Conservation (phyloP, 1,140 invertebrate species). For the Drosophila rufa region DNA sequence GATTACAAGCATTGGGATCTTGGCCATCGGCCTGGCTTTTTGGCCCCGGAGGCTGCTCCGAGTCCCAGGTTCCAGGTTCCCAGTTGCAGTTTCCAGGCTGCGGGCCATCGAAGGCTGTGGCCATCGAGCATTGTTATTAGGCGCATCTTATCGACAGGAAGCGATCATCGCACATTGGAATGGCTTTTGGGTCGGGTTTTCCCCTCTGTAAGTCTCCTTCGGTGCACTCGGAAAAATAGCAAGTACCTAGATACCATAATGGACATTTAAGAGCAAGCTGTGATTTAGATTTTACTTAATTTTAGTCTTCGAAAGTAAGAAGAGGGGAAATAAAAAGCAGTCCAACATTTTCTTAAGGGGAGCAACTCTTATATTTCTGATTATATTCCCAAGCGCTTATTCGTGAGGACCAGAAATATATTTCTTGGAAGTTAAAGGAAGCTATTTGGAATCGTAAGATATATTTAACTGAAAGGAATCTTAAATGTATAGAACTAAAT, state of each 20-base stretch:
- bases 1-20: conserved; percentile 61
- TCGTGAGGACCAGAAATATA: neutral
- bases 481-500: too few relatives aligned
- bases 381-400: neutral
- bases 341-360: too few relatives aligned
- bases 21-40: conserved; percentile 24
- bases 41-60: conserved; percentile 2
- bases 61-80: conserved; percentile 8
- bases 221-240: neutral
- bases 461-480: too few relatives aligned
- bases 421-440: neutral
- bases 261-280: too few relatives aligned
- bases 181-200: conserved; percentile 43
- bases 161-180: conserved; percentile 79
- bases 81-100: conserved; percentile 20
- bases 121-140: conserved; percentile 70
- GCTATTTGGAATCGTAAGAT: too few relatives aligned
- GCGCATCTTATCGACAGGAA: conserved; percentile 80
- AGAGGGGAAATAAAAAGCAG: too few relatives aligned
- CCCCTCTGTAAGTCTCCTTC: neutral
- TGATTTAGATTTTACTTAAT: too few relatives aligned
- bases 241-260: too few relatives aligned
- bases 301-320: too few relatives aligned
- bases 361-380: neutral
- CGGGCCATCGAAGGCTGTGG: conserved; percentile 13